Evolutionary conservation across 2,797 vertebrate genomes (phyloP).

Genomic region (Vireo griseus): DNA sequence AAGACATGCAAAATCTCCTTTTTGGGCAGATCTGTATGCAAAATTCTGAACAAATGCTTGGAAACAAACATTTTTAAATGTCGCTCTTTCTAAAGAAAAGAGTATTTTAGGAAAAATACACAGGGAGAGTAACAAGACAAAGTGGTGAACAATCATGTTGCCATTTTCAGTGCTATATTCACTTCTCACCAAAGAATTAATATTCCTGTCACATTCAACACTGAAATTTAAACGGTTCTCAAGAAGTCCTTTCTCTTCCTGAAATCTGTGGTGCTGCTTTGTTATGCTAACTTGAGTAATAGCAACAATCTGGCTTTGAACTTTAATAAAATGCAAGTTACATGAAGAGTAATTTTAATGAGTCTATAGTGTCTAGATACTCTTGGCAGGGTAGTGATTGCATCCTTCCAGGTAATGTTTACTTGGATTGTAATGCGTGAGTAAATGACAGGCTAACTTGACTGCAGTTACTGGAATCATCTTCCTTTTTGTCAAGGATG

Average conservation of each 20-base stretch:
- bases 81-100: not conserved
- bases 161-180: not conserved
- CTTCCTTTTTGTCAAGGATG: not conserved
- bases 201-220: not conserved
- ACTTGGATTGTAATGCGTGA: not conserved
- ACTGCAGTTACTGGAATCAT: not conserved
- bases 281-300: constrained; percentile 57
- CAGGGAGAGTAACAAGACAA: not conserved
- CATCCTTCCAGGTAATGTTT: constrained; percentile 12
- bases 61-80: not conserved
- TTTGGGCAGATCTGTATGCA: not conserved
- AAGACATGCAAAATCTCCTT: not conserved
- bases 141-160: not conserved
- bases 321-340: not conserved
- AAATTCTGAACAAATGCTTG: not conserved
- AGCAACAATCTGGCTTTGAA: constrained; percentile 53
- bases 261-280: not conserved
- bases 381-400: constrained; percentile 51
- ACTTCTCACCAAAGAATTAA: not conserved
- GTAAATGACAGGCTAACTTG: constrained; percentile 19
- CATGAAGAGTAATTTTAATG: constrained; percentile 65
- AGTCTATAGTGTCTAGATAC: not conserved
- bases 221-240: not conserved
- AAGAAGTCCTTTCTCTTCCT: not conserved
- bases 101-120: not conserved